Base-by-base conservation (phyloP, 2,113 vertebrate species). In the Corythaeola cristata region DNA sequence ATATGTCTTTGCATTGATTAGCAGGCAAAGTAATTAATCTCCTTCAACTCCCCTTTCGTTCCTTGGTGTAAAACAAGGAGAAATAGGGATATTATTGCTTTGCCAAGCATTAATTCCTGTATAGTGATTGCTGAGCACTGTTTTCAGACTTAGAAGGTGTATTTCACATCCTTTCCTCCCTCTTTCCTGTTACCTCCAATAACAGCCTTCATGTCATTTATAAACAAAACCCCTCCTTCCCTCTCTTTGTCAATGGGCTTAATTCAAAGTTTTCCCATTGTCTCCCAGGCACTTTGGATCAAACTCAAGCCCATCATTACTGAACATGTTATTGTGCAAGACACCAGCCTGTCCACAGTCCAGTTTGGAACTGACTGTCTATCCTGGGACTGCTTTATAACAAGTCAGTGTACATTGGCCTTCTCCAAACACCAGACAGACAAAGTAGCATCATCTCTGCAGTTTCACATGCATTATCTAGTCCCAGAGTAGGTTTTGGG, bases 1-100 rank as follows among this genome's bases (percentile, higher is more conserved):
- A 98, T 98, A 98, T 95, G 96, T 97, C 96, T 98, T 98, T 75
- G 76, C 97, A 98, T 96, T 97, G 97, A 98, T 98, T 97, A 98
- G 92, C 92, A 94, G 82, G 90, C 96, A 97, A 98, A 96, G 92
- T 95, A 97, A 98, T 97, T 96, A 97, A 97, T 98, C 97, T 98
- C 94, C 95, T 98, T 97, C 96, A 97, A 85, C 92, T 97, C 96
- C 89, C 89, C 91, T 96, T 96, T 97, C 33, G 80, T 95, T 84
- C 91, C 95, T 96, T 89, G 58, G 93, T 94, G 93, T 97, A 97
- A 97, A 97, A 93, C 86, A 91, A 96, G 94, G 83, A 91, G 91
- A 95, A 97, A 97, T 64, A 74, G 12, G 84, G 73, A 89, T 68
- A 87, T 95, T 94, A 50, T 88, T 88, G 71, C 86, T 78, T 86